Conservation (phyloP, 2,888 invertebrate species). For the Amaurobius ferox region DNA sequence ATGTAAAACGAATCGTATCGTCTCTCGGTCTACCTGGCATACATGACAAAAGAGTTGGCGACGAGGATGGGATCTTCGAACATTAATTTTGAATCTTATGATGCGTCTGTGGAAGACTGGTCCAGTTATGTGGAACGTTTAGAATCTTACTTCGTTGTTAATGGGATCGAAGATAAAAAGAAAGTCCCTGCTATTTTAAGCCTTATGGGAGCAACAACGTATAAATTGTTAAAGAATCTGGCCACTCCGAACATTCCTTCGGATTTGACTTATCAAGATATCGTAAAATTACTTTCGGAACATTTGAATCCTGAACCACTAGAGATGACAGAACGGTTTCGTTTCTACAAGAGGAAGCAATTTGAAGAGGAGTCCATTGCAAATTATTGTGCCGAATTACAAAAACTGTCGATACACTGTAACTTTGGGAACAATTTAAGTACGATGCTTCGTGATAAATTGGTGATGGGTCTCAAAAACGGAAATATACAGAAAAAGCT, state of each 20-base stretch:
- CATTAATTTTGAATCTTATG: slow-evolving; percentile 56
- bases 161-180: slow-evolving; percentile 46
- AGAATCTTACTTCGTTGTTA: slow-evolving; percentile 55
- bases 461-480: slow-evolving; percentile 53
- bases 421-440: slow-evolving; percentile 47
- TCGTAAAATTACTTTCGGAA: slow-evolving; percentile 53
- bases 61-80: slow-evolving; percentile 49
- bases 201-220: slow-evolving; percentile 52
- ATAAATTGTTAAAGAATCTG: slow-evolving; percentile 54
- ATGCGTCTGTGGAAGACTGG: slow-evolving; percentile 49
- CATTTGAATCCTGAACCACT: slow-evolving; percentile 52
- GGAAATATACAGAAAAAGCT: too few relatives aligned
- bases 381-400: slow-evolving; percentile 53
- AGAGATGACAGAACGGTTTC: slow-evolving; percentile 55
- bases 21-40: slow-evolving; percentile 40
- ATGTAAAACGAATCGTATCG: slow-evolving; percentile 48
- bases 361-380: slow-evolving; percentile 53
- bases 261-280: slow-evolving; percentile 50
- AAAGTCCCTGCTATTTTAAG: slow-evolving; percentile 45
- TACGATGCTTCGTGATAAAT: slow-evolving; percentile 52
- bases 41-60: slow-evolving; percentile 33
- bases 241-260: slow-evolving; percentile 48
- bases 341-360: slow-evolving; percentile 56
- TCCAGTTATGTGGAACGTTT: slow-evolving; percentile 47
- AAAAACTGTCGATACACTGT: slow-evolving; percentile 50